Evolutionary conservation across 2,113 vertebrate genomes (phyloP).

Genomic region (Regulus satrapa): DNA sequence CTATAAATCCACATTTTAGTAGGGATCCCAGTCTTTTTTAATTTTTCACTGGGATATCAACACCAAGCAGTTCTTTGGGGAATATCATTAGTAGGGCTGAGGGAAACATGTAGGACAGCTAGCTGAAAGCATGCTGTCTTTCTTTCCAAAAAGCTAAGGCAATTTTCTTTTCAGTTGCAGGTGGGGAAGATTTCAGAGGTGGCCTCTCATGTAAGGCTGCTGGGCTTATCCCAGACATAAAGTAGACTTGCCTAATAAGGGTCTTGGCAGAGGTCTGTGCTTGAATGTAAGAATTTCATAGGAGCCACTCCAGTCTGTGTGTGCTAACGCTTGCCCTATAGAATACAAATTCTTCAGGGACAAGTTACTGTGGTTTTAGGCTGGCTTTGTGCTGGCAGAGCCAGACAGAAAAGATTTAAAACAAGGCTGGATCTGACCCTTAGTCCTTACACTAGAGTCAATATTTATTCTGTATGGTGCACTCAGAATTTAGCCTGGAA

Average conservation of each 20-base stretch:
- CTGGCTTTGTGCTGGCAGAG: not conserved
- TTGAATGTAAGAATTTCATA: not conserved
- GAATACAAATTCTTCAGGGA: conserved; percentile 17
- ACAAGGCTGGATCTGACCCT: conserved; percentile 7
- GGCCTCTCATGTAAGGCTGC: not conserved
- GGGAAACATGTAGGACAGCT: not conserved
- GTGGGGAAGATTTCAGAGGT: conserved; percentile 15
- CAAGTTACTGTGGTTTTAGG: conserved; percentile 28
- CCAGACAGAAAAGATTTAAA: conserved; percentile 43
- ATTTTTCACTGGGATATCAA: not conserved
- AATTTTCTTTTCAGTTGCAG: conserved; percentile 20
- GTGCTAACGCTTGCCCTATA: not conserved
- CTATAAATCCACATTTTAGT: not conserved
- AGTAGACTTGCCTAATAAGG: conserved; percentile 11
- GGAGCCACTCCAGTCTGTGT: not conserved
- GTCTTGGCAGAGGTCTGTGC: not conserved
- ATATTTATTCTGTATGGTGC: conserved; percentile 53
- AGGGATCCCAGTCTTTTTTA: not conserved
- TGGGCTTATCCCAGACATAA: conserved; percentile 18
- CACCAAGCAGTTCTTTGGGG: not conserved
- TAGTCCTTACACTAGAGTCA: conserved; percentile 42
- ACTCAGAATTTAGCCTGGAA: conserved; percentile 43
- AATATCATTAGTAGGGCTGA: not conserved
- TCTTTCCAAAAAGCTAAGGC: not conserved
- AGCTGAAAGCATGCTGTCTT: not conserved